Evolutionary conservation across 2,797 vertebrate species (phyloP), one percentile per base, ranked within the genome.

Genomic region (Aselliscus stoliczkanus): DNA sequence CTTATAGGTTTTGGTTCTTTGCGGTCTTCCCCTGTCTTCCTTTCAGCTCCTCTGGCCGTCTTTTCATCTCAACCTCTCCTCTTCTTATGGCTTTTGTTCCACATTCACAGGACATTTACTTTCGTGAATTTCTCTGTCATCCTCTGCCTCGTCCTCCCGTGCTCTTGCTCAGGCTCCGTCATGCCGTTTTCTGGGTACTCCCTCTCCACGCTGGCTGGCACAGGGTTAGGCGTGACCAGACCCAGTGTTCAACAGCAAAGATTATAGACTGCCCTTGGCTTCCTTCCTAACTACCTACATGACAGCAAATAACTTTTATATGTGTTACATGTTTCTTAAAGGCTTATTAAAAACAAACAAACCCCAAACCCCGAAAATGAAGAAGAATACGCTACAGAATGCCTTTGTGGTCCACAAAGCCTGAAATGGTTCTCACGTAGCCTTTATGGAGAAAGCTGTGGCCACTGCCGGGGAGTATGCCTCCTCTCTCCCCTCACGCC

Each of bases 161-260:
- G 23, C 25, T 14, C 23, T 6, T 12, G 15, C 4, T 9, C 25
- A 27, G 18, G 56, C 14, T 44, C 17, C 10, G 0, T 3, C 58
- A 18, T 0, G 4, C 31, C 62, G 54, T 17, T 29, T 11, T 15
- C 7, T 1, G 4, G 27, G n/a, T 10, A 9, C 20, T 9, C 37
- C 54, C 70, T 79, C 23, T n/a, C 21, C 8, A 20, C 29, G 65
- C 20, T 11, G 2, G 9, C 3, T 20, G 13, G n/a, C 1, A 1
- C 4, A 0, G 6, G 31, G 37, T 23, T 39, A 72, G 21, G 20
- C 31, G 14, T 20, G 56, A 25, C 88, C 34, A 34, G 64, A 39
- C 47, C 58, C 25, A 11, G 76, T 5, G 77, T 29, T 67, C 12
- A 5, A 17, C 6, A 3, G 29, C 23, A 4, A 31, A 50, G 21